Conservation (phyloP, 2,113 vertebrate species). For the Oryzias curvinotus region DNA sequence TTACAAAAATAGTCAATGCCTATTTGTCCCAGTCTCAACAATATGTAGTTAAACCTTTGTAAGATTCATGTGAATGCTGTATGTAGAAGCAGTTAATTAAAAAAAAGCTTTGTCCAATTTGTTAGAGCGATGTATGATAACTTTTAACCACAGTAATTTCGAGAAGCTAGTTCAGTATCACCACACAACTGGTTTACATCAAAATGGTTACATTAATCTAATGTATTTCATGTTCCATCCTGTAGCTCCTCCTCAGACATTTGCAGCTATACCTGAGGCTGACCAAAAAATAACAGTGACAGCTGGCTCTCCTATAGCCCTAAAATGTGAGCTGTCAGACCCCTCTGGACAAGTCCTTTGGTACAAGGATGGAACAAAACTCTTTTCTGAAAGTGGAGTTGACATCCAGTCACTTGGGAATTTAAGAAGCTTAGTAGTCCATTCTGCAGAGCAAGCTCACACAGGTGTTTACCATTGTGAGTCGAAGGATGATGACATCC, state of each 20-base stretch:
- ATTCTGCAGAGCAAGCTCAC: conserved; percentile 66
- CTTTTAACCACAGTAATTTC: no score
- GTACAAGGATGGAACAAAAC: conserved; percentile 69
- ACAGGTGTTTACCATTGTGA: conserved; percentile 73
- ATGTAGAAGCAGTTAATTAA: no score
- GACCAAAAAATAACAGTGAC: conserved; percentile 64
- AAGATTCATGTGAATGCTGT: no score
- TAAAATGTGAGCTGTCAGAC: conserved; percentile 69
- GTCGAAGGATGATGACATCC: conserved; percentile 71
- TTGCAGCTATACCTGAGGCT: conserved; percentile 63
- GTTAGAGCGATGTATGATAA: no score
- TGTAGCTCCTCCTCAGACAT: conserved; percentile 71
- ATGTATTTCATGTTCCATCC: conserved; percentile 59
- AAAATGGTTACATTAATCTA: conserved; percentile 31
- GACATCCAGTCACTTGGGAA: conserved; percentile 70
- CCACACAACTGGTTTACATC: not conserved
- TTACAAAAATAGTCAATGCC: no score
- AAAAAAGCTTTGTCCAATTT: no score
- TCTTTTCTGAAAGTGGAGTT: conserved; percentile 55
- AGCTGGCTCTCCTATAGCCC: conserved; percentile 58
- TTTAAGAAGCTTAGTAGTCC: conserved; percentile 66
- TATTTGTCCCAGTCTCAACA: no score
- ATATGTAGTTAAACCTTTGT: no score
- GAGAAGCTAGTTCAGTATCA: no score
- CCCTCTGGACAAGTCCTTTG: conserved; percentile 61